Evolutionary conservation across 2,888 invertebrate genomes (phyloP), one percentile per base, ranked within the genome.

Genomic region (Entomobrya multifasciata): DNA sequence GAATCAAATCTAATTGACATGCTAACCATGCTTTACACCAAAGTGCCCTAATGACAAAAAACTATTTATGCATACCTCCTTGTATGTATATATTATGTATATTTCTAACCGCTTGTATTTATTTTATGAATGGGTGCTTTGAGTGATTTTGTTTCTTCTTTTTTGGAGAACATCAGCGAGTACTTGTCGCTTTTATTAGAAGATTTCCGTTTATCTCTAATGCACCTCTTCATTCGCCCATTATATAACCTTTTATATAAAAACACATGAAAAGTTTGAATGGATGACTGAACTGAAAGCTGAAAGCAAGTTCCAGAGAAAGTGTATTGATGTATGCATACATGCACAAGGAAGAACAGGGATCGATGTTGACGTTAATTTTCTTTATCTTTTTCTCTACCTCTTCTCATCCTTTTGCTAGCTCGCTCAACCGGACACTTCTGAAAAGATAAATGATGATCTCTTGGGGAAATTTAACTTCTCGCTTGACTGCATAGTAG

Each of bases 331-430:
- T 72, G 72, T 72, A 72, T 72, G 49, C n/a, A n/a, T n/a, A n/a
- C n/a, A 72, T 49, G 49, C 27, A 72, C 72, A 47, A n/a, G n/a
- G n/a, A 25, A 47, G 41, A 60, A 83, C 72, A 49, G 25, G 87
- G 87, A 87, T 87, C 83, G 87, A 83, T 79, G 78, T 60, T 83
- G 87, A 87, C 87, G 87, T 83, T 87, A 87, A 87, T 87, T 87
- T 83, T 83, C 83, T 83, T 87, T 83, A 86, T 86, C 80, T 22
- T 49, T 22, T n/a, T n/a, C n/a, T n/a, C n/a, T n/a, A n/a, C n/a
- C n/a, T n/a, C n/a, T n/a, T n/a, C n/a, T n/a, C n/a, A n/a, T n/a
- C n/a, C 49, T 49, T 27, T 36, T 72, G 27, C 49, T 25, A 27
- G 72, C 49, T 47, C 49, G 72, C 49, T 72, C 72, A 4, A 72